phyloP scores from a whole-genome alignment of 2,888 invertebrate genomes.

The Carcina quercana region DNA sequence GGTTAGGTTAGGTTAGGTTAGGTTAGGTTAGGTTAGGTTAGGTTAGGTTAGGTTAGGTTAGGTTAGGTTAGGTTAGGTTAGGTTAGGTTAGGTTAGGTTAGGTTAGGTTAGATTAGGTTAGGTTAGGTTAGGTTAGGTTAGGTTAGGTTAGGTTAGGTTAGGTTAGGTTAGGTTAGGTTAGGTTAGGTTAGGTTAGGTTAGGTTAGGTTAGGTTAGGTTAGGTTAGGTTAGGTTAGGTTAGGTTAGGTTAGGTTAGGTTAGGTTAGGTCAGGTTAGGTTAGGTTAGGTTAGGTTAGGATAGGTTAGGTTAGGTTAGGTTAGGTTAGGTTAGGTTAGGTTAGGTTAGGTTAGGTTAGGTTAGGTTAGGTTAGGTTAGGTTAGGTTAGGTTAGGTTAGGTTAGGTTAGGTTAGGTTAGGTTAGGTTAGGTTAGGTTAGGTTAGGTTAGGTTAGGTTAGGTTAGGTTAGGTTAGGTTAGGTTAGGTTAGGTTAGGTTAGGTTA shows the following conservation, averaged over 20 bases:
- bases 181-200: conserved; percentile 17
- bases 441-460: conserved; percentile 16
- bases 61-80: conserved; percentile 9
- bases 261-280: conserved; percentile 13
- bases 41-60: conserved; percentile 8
- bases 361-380: conserved; percentile 17
- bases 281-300: conserved; percentile 14
- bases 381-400: conserved; percentile 17
- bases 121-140: conserved; percentile 14
- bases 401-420: conserved; percentile 15
- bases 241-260: conserved; percentile 14
- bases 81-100: conserved; percentile 10
- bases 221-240: conserved; percentile 16
- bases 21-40: conserved; percentile 7
- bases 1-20: conserved; percentile 11
- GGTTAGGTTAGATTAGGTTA: conserved; percentile 12
- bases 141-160: conserved; percentile 14
- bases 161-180: conserved; percentile 16
- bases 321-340: conserved; percentile 17
- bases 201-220: conserved; percentile 15
- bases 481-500: conserved; percentile 16
- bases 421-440: conserved; percentile 17
- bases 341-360: conserved; percentile 18
- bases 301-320: conserved; percentile 15
- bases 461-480: conserved; percentile 17